Conservation (phyloP, 2,113 vertebrate genomes). For the Macrotis lagotis region DNA sequence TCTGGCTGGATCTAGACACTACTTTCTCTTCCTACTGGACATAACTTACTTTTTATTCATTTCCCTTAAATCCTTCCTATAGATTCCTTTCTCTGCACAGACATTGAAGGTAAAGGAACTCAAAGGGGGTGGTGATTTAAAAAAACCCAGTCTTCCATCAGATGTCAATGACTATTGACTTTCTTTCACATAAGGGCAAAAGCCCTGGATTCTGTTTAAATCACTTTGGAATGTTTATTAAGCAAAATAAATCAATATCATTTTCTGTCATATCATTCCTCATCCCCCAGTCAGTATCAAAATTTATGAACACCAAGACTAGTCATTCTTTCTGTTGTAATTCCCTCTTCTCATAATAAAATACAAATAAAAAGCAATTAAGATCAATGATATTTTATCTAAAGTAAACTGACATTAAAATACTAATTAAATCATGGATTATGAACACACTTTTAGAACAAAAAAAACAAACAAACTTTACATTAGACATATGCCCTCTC, state of each 20-base stretch:
- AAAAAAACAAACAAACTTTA: background rate
- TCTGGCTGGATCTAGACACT: background rate
- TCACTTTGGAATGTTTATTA: background rate
- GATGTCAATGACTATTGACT: background rate
- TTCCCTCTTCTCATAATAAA: background rate
- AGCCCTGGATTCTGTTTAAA: background rate
- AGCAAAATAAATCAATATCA: background rate
- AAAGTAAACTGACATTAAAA: background rate
- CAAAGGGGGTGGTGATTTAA: background rate
- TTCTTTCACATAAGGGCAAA: background rate
- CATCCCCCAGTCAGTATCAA: background rate
- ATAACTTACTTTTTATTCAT: background rate
- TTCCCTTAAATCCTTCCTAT: background rate
- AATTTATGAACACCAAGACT: background rate
- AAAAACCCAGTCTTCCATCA: background rate
- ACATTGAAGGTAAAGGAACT: background rate
- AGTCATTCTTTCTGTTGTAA: background rate
- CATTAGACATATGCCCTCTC: background rate
- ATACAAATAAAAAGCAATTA: background rate
- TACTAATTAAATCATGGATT: background rate
- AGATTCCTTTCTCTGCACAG: background rate
- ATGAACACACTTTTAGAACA: background rate
- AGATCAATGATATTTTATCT: background rate
- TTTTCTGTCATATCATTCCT: background rate
- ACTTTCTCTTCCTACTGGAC: background rate